Percentiles rank a stretch among this genome's conserved stretches.
phyloP scores from a whole-genome alignment of 1,140 invertebrate species.

The Chionoecetes opilio region DNA sequence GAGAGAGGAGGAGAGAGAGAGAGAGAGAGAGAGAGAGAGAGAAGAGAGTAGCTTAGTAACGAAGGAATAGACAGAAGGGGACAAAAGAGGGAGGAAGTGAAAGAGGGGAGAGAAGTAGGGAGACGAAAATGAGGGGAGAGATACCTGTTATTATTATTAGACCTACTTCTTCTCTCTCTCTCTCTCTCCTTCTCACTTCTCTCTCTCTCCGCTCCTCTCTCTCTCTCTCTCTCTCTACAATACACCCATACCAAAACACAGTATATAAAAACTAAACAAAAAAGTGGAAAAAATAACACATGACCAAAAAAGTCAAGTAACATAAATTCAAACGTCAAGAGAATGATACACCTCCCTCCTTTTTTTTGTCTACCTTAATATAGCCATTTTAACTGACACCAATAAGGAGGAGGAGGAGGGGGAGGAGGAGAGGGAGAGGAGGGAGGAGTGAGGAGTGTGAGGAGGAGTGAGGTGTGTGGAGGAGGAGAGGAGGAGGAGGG shows the following conservation, averaged over 20 bases:
- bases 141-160: neutral
- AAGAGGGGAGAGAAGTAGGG: neutral
- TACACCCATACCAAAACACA: neutral
- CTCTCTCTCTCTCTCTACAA: neutral
- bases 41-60: neutral
- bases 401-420: neutral
- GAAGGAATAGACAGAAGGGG: neutral
- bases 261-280: no score
- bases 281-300: no score
- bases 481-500: conserved; percentile 28
- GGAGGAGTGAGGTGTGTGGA: neutral
- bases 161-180: no score
- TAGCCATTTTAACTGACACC: no score
- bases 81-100: neutral
- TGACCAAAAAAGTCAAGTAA: no score
- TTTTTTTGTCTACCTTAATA: no score
- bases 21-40: neutral
- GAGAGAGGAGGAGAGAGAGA: neutral
- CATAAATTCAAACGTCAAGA: no score
- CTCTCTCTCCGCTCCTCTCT: neutral
- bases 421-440: neutral
- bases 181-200: neutral
- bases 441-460: neutral
- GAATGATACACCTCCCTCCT: no score
- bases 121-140: neutral